A percentile compares a stretch with the other conserved stretches of the same genome.
Evolutionary conservation across 2,113 vertebrate genomes (phyloP).

Genomic region (Cepphus grylle): DNA sequence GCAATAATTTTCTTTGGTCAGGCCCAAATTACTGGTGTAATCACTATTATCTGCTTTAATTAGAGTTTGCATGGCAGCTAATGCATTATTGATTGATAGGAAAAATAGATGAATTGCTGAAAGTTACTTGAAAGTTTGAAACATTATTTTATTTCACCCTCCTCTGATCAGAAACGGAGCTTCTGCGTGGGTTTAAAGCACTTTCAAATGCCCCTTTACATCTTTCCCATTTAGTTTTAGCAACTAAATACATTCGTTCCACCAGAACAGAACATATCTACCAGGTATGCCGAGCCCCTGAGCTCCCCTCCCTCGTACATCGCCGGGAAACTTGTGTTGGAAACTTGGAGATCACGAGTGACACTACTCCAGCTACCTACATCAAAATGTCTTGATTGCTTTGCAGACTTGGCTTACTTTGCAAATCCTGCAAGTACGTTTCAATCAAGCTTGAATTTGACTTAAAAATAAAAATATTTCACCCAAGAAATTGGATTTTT

Average conservation of each 20-base stretch:
- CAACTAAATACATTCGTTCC: neutral
- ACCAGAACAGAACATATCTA: neutral
- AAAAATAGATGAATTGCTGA: neutral
- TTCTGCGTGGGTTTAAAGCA: neutral
- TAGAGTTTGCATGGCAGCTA: neutral
- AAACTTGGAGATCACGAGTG: neutral
- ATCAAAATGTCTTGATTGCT: conserved; percentile 41
- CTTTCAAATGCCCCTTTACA: neutral
- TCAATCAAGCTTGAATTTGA: conserved; percentile 60
- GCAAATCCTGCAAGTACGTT: conserved; percentile 48
- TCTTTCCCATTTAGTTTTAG: neutral
- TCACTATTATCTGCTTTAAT: neutral
- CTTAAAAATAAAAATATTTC: conserved; percentile 67
- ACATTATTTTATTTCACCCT: neutral
- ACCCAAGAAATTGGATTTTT: conserved; percentile 68
- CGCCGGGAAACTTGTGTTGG: neutral
- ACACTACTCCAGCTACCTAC: neutral
- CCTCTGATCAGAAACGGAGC: neutral
- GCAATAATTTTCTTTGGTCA: neutral
- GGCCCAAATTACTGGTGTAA: neutral
- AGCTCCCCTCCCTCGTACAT: neutral
- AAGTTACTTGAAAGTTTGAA: neutral
- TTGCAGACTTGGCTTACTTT: conserved; percentile 51
- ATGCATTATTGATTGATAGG: neutral
- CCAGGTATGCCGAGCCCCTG: neutral